Conservation (phyloP, 2,888 invertebrate genomes). For the Phlogophora meticulosa region DNA sequence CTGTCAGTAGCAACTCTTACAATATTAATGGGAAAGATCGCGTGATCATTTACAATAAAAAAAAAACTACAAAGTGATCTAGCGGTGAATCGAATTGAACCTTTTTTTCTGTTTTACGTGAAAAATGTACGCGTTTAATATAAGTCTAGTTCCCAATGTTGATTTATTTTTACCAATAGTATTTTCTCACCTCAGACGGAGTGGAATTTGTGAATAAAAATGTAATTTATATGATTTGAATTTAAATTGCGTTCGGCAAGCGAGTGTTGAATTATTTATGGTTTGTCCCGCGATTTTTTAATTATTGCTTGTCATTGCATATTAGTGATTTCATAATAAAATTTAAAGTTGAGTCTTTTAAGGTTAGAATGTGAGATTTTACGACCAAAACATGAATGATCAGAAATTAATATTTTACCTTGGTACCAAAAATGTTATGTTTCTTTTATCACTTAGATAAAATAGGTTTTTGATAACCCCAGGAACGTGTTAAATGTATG, state of each 20-base stretch:
- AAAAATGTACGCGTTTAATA: conserved; percentile 58
- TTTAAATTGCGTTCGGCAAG: conserved; percentile 42
- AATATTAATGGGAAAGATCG: conserved; percentile 37
- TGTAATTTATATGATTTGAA: conserved; percentile 54
- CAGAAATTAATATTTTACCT: background rate
- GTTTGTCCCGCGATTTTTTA: conserved; percentile 32
- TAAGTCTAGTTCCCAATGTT: conserved; percentile 39
- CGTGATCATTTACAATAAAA: conserved; percentile 48
- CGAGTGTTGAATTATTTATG: conserved; percentile 44
- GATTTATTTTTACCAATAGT: conserved; percentile 47
- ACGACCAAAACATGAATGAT: background rate
- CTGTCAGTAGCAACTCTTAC: conserved; percentile 39
- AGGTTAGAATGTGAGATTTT: background rate
- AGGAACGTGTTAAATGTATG: background rate
- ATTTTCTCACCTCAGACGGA: conserved; percentile 30
- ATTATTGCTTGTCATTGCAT: conserved; percentile 27
- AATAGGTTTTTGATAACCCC: no score
- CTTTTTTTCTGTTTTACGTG: conserved; percentile 48
- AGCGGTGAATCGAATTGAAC: conserved; percentile 38
- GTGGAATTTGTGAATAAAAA: conserved; percentile 37
- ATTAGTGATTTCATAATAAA: conserved; percentile 20
- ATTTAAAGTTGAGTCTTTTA: conserved; percentile 21
- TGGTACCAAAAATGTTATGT: background rate
- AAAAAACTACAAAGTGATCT: conserved; percentile 29
- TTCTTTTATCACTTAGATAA: background rate